Percentiles rank a stretch among this genome's conserved stretches.
Evolutionary conservation across 2,113 vertebrate species (phyloP).

Genomic region (Cnemophilus loriae): DNA sequence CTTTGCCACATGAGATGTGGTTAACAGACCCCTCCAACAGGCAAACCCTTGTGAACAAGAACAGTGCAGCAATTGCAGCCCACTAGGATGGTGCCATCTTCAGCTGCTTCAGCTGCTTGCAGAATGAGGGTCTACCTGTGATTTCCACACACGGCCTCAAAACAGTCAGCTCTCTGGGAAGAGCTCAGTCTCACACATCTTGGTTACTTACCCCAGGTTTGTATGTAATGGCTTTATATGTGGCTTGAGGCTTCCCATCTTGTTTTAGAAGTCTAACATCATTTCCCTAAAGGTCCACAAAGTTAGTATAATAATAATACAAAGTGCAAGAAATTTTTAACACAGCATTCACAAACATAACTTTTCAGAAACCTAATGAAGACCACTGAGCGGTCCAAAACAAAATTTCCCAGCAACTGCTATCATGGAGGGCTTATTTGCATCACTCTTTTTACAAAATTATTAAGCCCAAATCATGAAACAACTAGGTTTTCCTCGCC

Average conservation of each 20-base stretch:
- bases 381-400: neutral
- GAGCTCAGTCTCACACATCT: neutral
- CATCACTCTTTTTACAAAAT: neutral
- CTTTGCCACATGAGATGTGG: neutral
- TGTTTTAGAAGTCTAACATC: neutral
- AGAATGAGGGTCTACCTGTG: neutral
- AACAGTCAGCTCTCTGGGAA: neutral
- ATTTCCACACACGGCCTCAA: rapidly evolving
- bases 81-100: neutral
- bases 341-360: neutral
- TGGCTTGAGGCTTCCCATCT: neutral
- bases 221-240: neutral
- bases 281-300: neutral
- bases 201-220: neutral
- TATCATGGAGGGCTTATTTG: neutral
- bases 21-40: neutral
- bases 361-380: neutral
- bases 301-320: neutral
- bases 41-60: neutral
- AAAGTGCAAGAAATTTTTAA: neutral
- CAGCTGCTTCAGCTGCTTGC: neutral
- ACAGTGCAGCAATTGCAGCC: neutral
- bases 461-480: neutral
- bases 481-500: neutral
- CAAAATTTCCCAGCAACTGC: neutral